phyloP scores from a whole-genome alignment of 2,113 vertebrate species.

The Dolichallabes microphthalmus region DNA sequence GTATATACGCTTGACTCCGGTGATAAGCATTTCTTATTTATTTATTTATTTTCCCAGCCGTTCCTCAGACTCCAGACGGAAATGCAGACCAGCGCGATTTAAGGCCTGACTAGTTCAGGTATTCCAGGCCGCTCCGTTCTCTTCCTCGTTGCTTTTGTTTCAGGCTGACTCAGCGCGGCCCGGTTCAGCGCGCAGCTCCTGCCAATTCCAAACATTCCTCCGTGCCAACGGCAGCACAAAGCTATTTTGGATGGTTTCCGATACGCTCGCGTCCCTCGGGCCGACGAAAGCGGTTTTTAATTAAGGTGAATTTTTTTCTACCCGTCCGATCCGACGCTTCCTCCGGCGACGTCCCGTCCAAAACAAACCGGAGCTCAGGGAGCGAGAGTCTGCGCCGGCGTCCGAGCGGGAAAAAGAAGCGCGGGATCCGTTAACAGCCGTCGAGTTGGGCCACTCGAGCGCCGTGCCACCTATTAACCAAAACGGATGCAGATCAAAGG shows the following conservation, averaged over 20 bases:
- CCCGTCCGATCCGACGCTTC: constrained; percentile 7
- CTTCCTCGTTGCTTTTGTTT: constrained; percentile 17
- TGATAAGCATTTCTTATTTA: neutral
- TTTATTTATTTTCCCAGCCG: no score
- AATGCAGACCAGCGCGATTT: constrained; percentile 24
- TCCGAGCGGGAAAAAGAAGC: neutral
- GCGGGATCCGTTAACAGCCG: constrained; percentile 31
- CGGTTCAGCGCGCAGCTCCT: constrained; percentile 1
- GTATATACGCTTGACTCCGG: neutral
- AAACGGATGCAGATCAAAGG: constrained; percentile 32
- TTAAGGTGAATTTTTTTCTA: constrained; percentile 31
- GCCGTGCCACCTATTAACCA: constrained; percentile 24
- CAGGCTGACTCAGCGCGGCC: constrained; percentile 33
- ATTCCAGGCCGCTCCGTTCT: neutral
- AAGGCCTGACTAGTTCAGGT: constrained; percentile 28
- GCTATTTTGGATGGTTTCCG: constrained; percentile 23
- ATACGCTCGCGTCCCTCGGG: constrained; percentile 17
- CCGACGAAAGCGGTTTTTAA: constrained; percentile 48
- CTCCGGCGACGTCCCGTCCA: constrained; percentile 14
- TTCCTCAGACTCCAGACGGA: neutral
- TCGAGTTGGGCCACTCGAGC: neutral
- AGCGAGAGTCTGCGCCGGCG: neutral
- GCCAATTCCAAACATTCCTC: constrained; percentile 34
- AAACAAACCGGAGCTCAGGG: constrained; percentile 23
- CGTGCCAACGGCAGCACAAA: constrained; percentile 29